These are phyloP conservation scores for Bothrops jararaca DNA, from an alignment of 2,113 vertebrate genomes.

Conservation along the genomic window DNA sequence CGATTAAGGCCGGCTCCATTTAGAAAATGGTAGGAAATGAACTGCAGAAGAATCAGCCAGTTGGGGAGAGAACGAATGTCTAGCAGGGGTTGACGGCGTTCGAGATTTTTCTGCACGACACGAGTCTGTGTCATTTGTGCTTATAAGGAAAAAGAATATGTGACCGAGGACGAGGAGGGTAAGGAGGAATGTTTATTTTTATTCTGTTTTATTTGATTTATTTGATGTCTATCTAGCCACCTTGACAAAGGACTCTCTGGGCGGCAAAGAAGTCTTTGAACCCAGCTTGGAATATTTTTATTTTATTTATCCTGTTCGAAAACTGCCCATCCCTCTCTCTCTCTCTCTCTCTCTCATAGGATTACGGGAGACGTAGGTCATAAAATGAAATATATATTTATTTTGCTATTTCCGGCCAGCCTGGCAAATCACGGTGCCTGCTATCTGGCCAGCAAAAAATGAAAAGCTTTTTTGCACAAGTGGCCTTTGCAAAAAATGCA, in stretches of 20 bases:
- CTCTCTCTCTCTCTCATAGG: too few species aligned
- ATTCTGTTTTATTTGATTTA: neutral
- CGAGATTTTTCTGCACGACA: neutral
- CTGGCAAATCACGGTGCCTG: neutral
- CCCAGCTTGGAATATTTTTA: neutral
- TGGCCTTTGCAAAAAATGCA: neutral
- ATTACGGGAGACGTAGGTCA: neutral
- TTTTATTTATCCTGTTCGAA: neutral
- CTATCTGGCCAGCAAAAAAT: neutral
- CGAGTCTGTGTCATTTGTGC: neutral
- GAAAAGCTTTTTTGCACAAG: neutral
- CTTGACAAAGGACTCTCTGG: too few species aligned
- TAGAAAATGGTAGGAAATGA: accelerated
- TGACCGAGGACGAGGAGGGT: accelerated
- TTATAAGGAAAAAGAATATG: neutral
- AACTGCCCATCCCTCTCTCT: neutral
- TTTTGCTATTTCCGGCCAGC: neutral
- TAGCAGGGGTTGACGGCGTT: accelerated
- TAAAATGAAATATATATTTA: neutral
- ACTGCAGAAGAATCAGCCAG: accelerated
- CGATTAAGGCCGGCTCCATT: too few species aligned
- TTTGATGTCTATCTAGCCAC: neutral
- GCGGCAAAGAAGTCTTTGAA: neutral
- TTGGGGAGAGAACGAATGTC: accelerated
- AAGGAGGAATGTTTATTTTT: neutral